A percentile compares a stretch with the other conserved stretches of the same genome.
These are phyloP conservation scores for Bradypodion ventrale DNA, from an alignment of 2,797 vertebrate genomes.

Conservation along the genomic window DNA sequence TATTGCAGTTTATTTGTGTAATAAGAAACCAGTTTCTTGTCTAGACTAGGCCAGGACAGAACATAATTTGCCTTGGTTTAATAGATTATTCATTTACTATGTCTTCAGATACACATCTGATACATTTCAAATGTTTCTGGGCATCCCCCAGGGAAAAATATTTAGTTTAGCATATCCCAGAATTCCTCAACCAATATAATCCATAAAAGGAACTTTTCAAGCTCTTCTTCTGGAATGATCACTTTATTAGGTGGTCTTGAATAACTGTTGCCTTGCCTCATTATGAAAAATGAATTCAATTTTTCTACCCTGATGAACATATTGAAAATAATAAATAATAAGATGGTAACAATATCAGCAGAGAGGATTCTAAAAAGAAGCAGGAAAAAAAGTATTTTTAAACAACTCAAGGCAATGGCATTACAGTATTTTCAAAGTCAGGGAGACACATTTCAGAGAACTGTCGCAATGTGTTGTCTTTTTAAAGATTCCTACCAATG, in stretches of 20 bases:
- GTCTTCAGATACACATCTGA: background rate
- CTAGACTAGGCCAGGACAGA: background rate
- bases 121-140: background rate
- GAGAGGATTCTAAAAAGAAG: background rate
- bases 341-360: background rate
- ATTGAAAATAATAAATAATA: background rate
- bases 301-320: background rate
- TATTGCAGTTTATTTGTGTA: background rate
- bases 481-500: conserved; percentile 1
- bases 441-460: background rate
- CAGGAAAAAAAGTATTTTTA: too few species aligned
- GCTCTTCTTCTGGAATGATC: background rate
- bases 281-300: conserved; percentile 27
- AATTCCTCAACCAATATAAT: background rate
- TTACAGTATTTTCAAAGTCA: conserved; percentile 1
- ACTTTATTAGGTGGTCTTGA: background rate
- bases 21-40: background rate
- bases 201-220: background rate
- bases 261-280: conserved; percentile 36
- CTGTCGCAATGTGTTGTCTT: conserved; percentile 2
- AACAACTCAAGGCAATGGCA: background rate
- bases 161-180: background rate
- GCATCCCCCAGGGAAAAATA: background rate
- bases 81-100: background rate
- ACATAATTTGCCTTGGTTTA: background rate